Conservation (phyloP, 1,140 invertebrate genomes). For the Neodiprion virginianus region DNA sequence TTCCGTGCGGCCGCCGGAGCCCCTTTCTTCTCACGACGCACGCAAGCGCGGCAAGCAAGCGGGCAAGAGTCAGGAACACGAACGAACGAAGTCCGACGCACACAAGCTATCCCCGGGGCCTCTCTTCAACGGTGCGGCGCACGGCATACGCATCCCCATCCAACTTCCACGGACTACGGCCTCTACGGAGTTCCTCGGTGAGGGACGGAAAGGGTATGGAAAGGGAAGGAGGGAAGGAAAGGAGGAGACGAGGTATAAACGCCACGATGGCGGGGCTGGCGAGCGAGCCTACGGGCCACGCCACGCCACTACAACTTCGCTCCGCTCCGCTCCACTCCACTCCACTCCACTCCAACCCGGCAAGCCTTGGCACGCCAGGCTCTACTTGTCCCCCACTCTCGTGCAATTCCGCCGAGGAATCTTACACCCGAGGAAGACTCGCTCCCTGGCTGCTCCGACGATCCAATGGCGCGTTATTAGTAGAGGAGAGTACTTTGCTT, state of each 20-base stretch:
- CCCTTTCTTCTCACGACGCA: neutral
- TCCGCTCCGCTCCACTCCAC: slow-evolving; percentile 16
- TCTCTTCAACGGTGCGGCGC: neutral
- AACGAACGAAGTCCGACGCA: too few species aligned
- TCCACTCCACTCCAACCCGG: slow-evolving; percentile 9
- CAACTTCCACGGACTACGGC: neutral
- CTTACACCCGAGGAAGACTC: slow-evolving; percentile 53
- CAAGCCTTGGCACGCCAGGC: slow-evolving; percentile 6
- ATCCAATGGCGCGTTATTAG: too few species aligned
- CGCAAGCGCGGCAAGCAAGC: slow-evolving; percentile 25
- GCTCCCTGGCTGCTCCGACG: slow-evolving; percentile 41
- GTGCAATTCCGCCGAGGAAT: slow-evolving; percentile 51
- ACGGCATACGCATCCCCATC: neutral
- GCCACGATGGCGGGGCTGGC: slow-evolving; percentile 55
- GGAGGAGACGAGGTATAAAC: slow-evolving; percentile 39
- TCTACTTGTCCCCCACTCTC: neutral
- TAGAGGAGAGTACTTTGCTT: too few species aligned
- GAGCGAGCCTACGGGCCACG: slow-evolving; percentile 52
- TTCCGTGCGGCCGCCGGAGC: neutral
- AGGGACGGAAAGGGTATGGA: neutral
- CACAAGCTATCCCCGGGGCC: neutral
- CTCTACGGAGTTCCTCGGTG: neutral
- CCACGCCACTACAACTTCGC: slow-evolving; percentile 33
- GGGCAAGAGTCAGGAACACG: neutral
- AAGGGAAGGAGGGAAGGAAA: slow-evolving; percentile 34